Evolutionary conservation across 1,140 invertebrate species (phyloP).

Genomic region (Patella vulgata): DNA sequence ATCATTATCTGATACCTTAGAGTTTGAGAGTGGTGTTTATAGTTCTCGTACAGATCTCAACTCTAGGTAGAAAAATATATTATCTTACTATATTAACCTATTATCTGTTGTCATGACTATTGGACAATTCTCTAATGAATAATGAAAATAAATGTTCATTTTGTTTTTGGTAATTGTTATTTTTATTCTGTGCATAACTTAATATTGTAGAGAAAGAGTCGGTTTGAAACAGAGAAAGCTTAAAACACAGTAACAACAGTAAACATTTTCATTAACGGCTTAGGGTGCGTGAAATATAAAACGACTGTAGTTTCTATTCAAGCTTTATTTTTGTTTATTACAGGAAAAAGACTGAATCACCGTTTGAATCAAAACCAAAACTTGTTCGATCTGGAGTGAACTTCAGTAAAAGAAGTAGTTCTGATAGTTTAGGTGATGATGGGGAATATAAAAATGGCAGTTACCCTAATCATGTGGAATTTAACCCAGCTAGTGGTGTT

Average conservation of each 20-base stretch:
- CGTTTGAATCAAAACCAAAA: constrained; percentile 48
- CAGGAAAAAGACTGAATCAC: constrained; percentile 50
- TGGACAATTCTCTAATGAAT: no score
- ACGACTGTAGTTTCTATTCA: no score
- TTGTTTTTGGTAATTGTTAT: no score
- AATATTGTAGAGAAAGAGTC: no score
- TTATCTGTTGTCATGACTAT: no score
- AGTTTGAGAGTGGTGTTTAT: constrained; percentile 53
- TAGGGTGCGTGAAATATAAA: no score
- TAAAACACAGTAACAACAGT: no score
- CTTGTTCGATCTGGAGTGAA: constrained; percentile 36
- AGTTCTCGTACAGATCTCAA: constrained; percentile 20
- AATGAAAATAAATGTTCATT: no score
- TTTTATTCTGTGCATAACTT: no score
- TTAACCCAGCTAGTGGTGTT: constrained; percentile 60
- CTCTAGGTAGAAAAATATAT: no score
- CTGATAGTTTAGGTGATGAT: constrained; percentile 34
- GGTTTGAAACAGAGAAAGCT: no score
- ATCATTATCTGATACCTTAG: constrained; percentile 44
- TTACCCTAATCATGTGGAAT: constrained; percentile 52
- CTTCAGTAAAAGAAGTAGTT: constrained; percentile 12
- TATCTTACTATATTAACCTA: constrained; percentile 27
- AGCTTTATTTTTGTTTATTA: constrained; percentile 20
- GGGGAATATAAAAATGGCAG: constrained; percentile 28
- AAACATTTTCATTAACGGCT: no score